Conservation (phyloP, 1,140 invertebrate species). For the Lutraria rhynchaena region DNA sequence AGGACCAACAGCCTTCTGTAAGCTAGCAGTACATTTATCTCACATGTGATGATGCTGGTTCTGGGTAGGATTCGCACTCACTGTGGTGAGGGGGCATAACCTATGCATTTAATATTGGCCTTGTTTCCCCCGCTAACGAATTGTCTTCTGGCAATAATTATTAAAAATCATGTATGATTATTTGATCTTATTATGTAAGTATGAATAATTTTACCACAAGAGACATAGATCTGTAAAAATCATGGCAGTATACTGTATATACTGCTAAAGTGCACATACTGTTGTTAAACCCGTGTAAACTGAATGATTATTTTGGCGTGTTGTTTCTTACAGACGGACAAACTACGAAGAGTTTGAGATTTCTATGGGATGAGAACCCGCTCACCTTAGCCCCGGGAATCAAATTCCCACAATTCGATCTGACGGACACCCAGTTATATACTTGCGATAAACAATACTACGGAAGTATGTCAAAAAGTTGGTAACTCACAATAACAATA, state of each 20-base stretch:
- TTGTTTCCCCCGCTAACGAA: too few relatives aligned
- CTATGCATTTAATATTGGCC: too few relatives aligned
- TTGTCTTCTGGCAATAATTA: background rate
- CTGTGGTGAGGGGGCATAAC: too few relatives aligned
- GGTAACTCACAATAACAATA: slow-evolving; percentile 7
- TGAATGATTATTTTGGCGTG: background rate
- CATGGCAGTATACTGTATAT: background rate
- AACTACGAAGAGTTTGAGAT: slow-evolving; percentile 93
- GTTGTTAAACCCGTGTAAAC: background rate
- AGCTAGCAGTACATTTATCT: too few relatives aligned
- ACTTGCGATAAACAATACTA: slow-evolving; percentile 62
- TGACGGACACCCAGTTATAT: slow-evolving; percentile 51
- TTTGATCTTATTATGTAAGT: background rate
- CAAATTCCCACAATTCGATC: slow-evolving; percentile 77
- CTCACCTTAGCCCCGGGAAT: slow-evolving; percentile 65
- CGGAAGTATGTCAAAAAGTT: slow-evolving; percentile 54
- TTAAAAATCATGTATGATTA: background rate
- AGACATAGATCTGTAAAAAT: background rate
- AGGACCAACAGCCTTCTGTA: too few relatives aligned
- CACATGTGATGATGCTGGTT: too few relatives aligned
- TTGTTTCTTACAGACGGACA: slow-evolving; percentile 90
- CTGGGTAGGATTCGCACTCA: too few relatives aligned
- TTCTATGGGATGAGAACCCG: slow-evolving; percentile 88
- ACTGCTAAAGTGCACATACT: background rate
- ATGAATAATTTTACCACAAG: background rate